Base-by-base conservation (phyloP, 2,797 vertebrate species). In the Amniataba percoides region DNA sequence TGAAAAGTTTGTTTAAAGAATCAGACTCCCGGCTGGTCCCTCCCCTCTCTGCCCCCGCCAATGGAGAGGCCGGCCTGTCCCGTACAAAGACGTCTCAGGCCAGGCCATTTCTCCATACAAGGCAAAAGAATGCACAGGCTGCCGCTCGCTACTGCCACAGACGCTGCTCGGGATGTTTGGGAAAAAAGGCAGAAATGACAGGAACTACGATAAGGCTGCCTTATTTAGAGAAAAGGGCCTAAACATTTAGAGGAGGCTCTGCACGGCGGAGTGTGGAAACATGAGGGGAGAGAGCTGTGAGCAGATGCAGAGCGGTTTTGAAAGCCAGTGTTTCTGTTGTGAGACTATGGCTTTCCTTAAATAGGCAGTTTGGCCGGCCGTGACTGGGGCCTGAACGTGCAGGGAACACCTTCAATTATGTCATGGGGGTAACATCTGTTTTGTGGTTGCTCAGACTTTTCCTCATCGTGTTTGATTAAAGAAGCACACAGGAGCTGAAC, bases 61-160 rank as follows among this genome's bases (percentile, higher is more conserved):
- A 96, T 96, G 82, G 75, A 46, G 71, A 82, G 68, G 63, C 25
- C 53, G 13, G 31, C 61, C 73, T 78, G 87, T 82, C 83, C 82
- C 43, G 51, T 78, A 92, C 89, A 92, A 87, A 93, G 92, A 93
- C 94, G 77, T 90, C 94, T 91, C 89, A 89, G 92, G 86, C 90
- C 92, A 90, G 92, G 91, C 88, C 86, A 88, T 94, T 95, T 96
- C 92, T 92, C 96, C 96, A 96, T 96, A 96, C 95, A 96, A 95
- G 96, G 96, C 86, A 90, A 95, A 96, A 95, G 95, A 96, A 97
- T 96, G 96, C 92, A 83, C 82, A 70, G 58, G 82, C 87, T 84
- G 73, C 74, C 62, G 89, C 72, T 51, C 87, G 91, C 85, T 55
- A 77, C 87, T 81, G 84, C 89, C 84, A 77, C 82, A 82, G 88